Evolutionary conservation across 2,888 invertebrate species (phyloP).

Genomic region (Thera britannica): DNA sequence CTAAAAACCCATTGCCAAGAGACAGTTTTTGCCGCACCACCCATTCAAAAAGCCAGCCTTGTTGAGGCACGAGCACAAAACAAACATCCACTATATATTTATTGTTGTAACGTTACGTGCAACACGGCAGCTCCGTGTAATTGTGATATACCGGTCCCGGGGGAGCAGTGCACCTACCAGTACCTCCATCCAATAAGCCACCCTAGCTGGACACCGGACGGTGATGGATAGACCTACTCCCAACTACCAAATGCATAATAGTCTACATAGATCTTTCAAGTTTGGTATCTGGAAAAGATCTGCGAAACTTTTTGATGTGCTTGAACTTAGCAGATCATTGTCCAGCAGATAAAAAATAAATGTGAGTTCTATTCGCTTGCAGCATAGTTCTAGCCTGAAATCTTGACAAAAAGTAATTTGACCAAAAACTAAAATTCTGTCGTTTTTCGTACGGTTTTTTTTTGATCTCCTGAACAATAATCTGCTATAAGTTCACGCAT

Average conservation of each 20-base stretch:
- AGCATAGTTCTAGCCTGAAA: no score
- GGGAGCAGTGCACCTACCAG: constrained; percentile 52
- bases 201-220: constrained; percentile 49
- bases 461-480: no score
- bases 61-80: constrained; percentile 25
- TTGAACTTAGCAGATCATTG: no score
- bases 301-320: no score
- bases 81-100: constrained; percentile 48
- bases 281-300: no score
- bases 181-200: constrained; percentile 43
- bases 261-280: not conserved
- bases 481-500: no score
- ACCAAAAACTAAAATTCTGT: no score
- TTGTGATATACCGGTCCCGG: constrained; percentile 76
- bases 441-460: no score
- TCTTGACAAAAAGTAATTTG: no score
- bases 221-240: constrained; percentile 37
- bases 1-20: not conserved
- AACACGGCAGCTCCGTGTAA: constrained; percentile 65
- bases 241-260: constrained; percentile 31
- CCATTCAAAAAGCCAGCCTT: constrained; percentile 15
- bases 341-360: no score
- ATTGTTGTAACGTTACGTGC: constrained; percentile 57
- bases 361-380: no score
- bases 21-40: constrained; percentile 1